Evolutionary conservation across 2,797 vertebrate species (phyloP), one percentile per base, ranked within the genome.

Genomic region (Thripadectes ignobilis): DNA sequence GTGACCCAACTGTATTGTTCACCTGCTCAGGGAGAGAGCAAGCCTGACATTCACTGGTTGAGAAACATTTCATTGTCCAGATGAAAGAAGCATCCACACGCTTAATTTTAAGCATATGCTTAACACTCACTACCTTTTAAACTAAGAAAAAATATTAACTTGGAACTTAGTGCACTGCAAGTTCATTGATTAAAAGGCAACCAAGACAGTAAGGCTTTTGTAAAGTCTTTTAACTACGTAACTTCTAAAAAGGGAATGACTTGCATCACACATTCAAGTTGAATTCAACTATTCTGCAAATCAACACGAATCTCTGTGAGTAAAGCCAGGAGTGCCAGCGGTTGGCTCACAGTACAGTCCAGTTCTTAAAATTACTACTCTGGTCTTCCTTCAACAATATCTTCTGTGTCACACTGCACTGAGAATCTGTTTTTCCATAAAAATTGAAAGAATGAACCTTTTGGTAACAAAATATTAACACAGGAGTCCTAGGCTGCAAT

Each of bases 111-210:
- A 87, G 86, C 57, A 89, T 27, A 30, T 74, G 32, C 54, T 83
- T 94, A 85, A 80, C 72, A 67, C 45, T 88, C 86, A 65, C 18
- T 75, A 49, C n/a, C 71, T 89, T 80, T 80, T 77, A 83, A 85
- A 83, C 46, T 12, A 74, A 80, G 41, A 17, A 88, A 89, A 95
- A 85, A 85, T 62, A 95, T n/a, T 92, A 88, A 85, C 36, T 79
- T 72, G 75, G n/a, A 94, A 32, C 45, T 55, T 54, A 24, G 32
- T 57, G 49, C 59, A 46, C 18, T 59, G 32, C 24, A 0, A 93
- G 38, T 68, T 89, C 82, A 62, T 39, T 68, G 52, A 78, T 71
- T 48, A 51, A 91, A 93, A 89, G 69, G 43, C 62, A 89, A 81
- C 30, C 62, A 43, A 49, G 59, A 62, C 52, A 83, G 72, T 32